Conservation (phyloP, 2,113 vertebrate genomes). For the Monarcha castaneiventris region DNA sequence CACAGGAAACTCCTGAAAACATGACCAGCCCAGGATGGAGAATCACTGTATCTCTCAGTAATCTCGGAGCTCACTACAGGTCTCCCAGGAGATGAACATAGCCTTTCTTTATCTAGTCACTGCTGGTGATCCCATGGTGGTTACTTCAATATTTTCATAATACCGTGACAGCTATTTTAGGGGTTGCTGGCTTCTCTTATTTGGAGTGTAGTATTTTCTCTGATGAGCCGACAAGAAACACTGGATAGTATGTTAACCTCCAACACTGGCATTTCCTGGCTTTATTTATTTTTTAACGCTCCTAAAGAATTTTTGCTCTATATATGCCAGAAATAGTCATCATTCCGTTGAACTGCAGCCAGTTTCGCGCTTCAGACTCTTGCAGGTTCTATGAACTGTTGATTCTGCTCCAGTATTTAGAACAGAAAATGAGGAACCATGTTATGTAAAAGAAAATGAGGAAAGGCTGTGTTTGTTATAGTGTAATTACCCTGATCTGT, state of each 20-base stretch:
- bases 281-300: neutral
- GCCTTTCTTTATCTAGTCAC: neutral
- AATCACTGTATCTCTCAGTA: neutral
- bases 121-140: neutral
- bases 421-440: neutral
- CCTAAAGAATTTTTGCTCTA: neutral
- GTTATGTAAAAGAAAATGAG: slow-evolving; percentile 9
- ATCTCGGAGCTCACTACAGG: neutral
- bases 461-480: slow-evolving; percentile 5
- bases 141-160: neutral
- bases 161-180: neutral
- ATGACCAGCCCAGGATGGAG: neutral
- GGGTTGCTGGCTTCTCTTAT: neutral
- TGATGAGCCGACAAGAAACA: neutral
- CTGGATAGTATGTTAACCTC: neutral
- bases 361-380: neutral
- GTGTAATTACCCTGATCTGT: slow-evolving; percentile 53
- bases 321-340: neutral
- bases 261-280: too few relatives aligned
- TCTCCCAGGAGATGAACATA: neutral
- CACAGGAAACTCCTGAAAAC: neutral
- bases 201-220: neutral
- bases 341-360: neutral
- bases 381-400: neutral
- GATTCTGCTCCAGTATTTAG: neutral